phyloP scores from a whole-genome alignment of 2,797 vertebrate genomes.

The Hemitrygon akajei region DNA sequence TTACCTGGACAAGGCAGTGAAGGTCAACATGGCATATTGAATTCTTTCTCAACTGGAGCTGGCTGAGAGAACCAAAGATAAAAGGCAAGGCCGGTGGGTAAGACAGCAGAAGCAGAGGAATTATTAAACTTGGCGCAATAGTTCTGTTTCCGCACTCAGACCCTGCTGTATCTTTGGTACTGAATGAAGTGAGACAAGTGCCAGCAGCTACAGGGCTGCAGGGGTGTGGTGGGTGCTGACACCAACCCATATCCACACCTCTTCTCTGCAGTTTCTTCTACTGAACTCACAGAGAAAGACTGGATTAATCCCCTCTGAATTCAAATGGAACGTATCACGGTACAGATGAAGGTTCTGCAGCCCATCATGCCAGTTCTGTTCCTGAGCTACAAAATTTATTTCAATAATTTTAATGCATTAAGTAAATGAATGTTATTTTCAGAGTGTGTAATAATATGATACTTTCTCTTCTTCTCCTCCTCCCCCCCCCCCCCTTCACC shows the following conservation, averaged over 20 bases:
- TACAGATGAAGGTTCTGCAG: background rate
- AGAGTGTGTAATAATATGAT: background rate
- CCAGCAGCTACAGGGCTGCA: background rate
- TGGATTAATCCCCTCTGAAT: background rate
- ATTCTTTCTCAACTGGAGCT: background rate
- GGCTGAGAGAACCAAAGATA: background rate
- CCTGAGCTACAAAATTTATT: background rate
- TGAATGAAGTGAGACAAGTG: background rate
- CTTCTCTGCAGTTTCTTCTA: background rate
- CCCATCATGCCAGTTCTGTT: background rate
- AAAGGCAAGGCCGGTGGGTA: background rate
- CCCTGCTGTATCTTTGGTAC: background rate
- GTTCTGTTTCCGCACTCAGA: background rate
- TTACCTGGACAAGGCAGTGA: background rate
- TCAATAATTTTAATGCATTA: background rate
- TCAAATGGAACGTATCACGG: background rate
- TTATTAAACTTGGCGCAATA: background rate
- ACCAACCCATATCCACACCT: no score
- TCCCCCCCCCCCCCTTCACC: background rate
- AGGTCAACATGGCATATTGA: background rate
- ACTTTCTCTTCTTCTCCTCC: conserved; percentile 38
- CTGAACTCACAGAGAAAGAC: background rate
- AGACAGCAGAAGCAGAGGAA: background rate
- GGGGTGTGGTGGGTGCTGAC: background rate
- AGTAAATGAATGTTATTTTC: background rate